phyloP scores from a whole-genome alignment of 2,113 vertebrate genomes.

The Coracopsis vasa region DNA sequence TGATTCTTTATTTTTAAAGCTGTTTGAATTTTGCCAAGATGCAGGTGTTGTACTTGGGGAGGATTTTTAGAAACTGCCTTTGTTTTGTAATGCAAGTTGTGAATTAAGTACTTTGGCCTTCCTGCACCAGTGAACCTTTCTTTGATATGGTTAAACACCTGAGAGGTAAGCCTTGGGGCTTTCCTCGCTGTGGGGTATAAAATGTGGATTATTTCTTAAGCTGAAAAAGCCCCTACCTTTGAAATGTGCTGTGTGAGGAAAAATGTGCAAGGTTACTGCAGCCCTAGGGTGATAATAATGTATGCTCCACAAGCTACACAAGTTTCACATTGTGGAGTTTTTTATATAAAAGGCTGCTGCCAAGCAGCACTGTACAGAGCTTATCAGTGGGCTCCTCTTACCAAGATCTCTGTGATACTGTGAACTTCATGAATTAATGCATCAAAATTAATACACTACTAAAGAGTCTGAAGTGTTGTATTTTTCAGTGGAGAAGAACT shows the following conservation, averaged over 20 bases:
- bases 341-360: background rate
- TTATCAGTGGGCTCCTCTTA: background rate
- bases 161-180: background rate
- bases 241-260: background rate
- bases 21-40: background rate
- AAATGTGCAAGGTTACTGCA: background rate
- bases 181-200: background rate
- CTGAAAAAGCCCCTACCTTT: background rate
- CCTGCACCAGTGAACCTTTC: background rate
- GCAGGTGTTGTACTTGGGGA: background rate
- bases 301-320: background rate
- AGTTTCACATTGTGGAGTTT: background rate
- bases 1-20: background rate
- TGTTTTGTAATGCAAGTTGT: background rate
- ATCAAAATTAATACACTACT: background rate
- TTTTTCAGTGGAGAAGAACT: accelerated
- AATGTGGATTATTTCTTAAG: background rate
- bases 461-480: background rate
- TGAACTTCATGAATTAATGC: background rate
- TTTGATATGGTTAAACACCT: background rate
- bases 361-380: background rate
- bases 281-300: background rate
- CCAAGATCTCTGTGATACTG: background rate
- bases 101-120: background rate
- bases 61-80: background rate